Conservation (phyloP, 1,140 invertebrate species). For the Diachasmimorpha longicaudata region DNA sequence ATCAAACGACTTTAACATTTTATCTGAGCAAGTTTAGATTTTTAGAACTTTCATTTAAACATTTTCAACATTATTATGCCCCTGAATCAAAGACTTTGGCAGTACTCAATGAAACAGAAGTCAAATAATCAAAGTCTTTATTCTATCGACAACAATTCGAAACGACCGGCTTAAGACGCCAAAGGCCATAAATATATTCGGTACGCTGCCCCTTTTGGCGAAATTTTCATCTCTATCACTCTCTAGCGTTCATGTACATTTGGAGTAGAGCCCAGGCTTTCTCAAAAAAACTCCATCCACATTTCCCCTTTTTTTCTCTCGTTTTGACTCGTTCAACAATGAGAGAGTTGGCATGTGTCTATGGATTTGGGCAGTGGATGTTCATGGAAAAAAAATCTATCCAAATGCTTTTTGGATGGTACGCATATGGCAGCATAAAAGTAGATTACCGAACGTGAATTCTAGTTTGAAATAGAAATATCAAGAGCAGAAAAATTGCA, state of each 20-base stretch:
- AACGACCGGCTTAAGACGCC: slow-evolving; percentile 40
- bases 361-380: background rate
- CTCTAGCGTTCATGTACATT: slow-evolving; percentile 23
- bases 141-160: background rate
- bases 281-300: slow-evolving; percentile 11
- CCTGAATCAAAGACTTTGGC: too few species aligned
- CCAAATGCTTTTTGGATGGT: background rate
- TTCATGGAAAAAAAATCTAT: background rate
- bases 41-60: too few species aligned
- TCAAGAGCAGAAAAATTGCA: background rate
- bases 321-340: background rate
- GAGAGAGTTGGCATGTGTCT: background rate
- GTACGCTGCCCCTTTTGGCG: background rate
- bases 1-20: too few species aligned
- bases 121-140: background rate
- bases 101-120: too few species aligned
- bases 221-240: background rate
- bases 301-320: slow-evolving; percentile 2
- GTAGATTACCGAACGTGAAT: background rate
- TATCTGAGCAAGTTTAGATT: too few species aligned
- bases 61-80: too few species aligned
- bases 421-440: background rate
- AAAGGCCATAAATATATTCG: slow-evolving; percentile 42
- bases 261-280: slow-evolving; percentile 25
- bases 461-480: background rate